phyloP scores from a whole-genome alignment of 2,797 vertebrate species.

The Poecilia velifera region DNA sequence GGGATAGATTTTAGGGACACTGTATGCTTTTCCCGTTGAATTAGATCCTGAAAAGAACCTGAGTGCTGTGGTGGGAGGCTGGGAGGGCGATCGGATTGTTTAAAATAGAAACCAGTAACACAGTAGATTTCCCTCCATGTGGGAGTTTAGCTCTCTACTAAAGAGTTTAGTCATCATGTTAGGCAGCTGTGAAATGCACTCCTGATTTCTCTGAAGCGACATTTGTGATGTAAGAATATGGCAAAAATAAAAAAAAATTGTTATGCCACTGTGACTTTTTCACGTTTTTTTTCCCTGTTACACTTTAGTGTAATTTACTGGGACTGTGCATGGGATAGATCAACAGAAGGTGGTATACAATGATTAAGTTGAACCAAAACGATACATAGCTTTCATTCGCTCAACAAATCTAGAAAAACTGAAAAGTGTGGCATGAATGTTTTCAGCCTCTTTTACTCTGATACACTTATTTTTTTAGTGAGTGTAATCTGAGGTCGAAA shows the following conservation, averaged over 20 bases:
- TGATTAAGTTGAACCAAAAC: neutral
- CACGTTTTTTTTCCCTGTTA: neutral
- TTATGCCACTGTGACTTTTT: neutral
- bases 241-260: neutral
- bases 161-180: slow-evolving; percentile 49
- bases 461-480: neutral
- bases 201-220: neutral
- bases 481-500: neutral
- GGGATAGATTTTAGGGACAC: slow-evolving; percentile 14
- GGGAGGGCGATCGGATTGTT: slow-evolving; percentile 39
- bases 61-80: slow-evolving; percentile 38
- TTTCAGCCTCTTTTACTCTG: neutral
- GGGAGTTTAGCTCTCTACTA: slow-evolving; percentile 39
- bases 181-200: slow-evolving; percentile 38
- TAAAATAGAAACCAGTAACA: slow-evolving; percentile 40
- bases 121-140: slow-evolving; percentile 44
- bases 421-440: neutral
- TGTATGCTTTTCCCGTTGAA: slow-evolving; percentile 5
- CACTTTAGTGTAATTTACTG: neutral
- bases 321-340: neutral
- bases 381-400: neutral
- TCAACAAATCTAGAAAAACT: neutral
- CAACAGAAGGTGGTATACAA: neutral
- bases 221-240: slow-evolving; percentile 2
- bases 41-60: slow-evolving; percentile 24